A percentile compares a stretch with the other conserved stretches of the same genome.
Evolutionary conservation across 2,113 vertebrate species (phyloP).

Genomic region (Toxotes chatareus): DNA sequence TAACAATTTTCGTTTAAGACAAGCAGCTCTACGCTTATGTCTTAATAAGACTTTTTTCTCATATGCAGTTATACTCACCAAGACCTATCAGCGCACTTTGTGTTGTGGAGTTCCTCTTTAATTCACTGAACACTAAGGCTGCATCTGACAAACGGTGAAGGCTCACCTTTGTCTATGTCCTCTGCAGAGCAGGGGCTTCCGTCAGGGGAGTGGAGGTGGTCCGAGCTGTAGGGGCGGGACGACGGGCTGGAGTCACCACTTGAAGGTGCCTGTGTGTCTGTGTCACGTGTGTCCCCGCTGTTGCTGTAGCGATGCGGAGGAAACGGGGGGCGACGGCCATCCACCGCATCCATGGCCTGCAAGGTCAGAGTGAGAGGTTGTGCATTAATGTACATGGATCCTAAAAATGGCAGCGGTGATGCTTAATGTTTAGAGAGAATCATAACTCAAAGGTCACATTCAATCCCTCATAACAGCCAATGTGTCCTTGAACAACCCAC

Average conservation of each 20-base stretch:
- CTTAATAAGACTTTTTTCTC: neutral
- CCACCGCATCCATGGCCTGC: conserved; percentile 90
- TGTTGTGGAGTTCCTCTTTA: neutral
- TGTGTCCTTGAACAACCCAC: neutral
- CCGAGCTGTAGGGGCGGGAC: conserved; percentile 88
- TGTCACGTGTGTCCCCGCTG: conserved; percentile 86
- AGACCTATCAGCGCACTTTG: neutral
- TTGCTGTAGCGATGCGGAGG: conserved; percentile 90
- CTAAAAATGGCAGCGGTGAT: conserved; percentile 3
- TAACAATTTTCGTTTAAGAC: no score
- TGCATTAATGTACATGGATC: neutral
- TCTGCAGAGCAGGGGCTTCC: conserved; percentile 93
- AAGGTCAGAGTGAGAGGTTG: conserved; percentile 46
- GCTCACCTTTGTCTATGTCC: conserved; percentile 93
- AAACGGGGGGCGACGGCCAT: conserved; percentile 91
- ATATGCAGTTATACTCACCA: no score
- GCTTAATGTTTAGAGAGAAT: neutral
- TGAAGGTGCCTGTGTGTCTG: conserved; percentile 94
- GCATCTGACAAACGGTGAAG: neutral
- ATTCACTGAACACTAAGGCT: neutral
- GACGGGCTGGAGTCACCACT: conserved; percentile 91
- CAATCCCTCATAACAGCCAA: neutral
- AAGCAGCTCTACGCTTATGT: no score
- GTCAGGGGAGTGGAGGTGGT: conserved; percentile 89
- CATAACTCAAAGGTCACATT: conserved; percentile 7